These are phyloP conservation scores for Rutilus rutilus DNA, from an alignment of 2,113 vertebrate species.

Conservation along the genomic window DNA sequence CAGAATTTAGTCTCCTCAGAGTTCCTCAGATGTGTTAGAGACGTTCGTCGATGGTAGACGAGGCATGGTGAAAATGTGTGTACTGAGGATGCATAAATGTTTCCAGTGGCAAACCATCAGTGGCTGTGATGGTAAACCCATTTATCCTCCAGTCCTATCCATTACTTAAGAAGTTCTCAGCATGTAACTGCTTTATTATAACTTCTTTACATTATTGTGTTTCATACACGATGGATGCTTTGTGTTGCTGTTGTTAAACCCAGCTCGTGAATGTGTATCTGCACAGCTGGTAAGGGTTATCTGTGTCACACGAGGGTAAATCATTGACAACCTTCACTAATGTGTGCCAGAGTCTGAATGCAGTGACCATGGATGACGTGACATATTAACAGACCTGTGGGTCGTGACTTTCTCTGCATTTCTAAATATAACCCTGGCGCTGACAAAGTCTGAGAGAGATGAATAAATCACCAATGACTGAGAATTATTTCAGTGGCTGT, in stretches of 20 bases:
- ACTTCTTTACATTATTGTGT: neutral
- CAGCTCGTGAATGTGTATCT: neutral
- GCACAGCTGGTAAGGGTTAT: constrained; percentile 60
- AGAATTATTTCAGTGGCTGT: neutral
- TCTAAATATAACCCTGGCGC: constrained; percentile 13
- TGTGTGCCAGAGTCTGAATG: constrained; percentile 59
- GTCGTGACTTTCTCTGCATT: constrained; percentile 10
- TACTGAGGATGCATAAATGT: constrained; percentile 2
- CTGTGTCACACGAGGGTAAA: constrained; percentile 64
- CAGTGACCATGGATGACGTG: constrained; percentile 64
- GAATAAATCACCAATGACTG: neutral
- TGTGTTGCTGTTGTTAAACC: neutral
- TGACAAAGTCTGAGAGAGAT: neutral
- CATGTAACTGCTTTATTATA: neutral
- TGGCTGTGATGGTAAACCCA: neutral
- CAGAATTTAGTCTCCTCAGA: neutral
- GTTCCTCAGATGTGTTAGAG: neutral
- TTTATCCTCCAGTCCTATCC: neutral
- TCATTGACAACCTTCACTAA: constrained; percentile 69
- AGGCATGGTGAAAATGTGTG: neutral
- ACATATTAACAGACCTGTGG: constrained; percentile 67
- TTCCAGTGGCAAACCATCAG: neutral
- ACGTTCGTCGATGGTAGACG: neutral
- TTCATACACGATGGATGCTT: neutral
- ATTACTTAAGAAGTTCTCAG: neutral